Evolutionary conservation across 2,888 invertebrate genomes (phyloP).

Genomic region (Sarcophaga carnaria): DNA sequence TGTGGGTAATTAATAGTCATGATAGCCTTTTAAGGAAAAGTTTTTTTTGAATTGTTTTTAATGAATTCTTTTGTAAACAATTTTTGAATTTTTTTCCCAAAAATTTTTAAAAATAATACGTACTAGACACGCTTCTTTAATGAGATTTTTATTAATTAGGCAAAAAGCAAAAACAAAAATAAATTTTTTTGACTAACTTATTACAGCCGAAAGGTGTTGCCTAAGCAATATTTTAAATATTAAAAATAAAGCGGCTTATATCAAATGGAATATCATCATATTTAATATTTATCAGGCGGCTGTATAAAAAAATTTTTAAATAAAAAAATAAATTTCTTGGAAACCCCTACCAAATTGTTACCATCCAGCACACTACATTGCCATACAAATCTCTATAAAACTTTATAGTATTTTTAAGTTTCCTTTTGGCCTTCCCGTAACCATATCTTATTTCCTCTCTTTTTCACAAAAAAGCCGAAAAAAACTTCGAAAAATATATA

Average conservation of each 20-base stretch:
- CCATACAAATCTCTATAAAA: not conserved
- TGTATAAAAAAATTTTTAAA: not conserved
- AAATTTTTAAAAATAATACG: not conserved
- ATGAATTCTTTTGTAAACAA: not conserved
- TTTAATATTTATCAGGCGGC: not conserved
- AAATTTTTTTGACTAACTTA: not conserved
- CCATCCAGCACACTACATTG: not conserved
- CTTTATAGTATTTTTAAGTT: not conserved
- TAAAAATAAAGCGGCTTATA: conserved; percentile 44
- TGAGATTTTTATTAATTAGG: conserved; percentile 38
- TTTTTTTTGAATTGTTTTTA: not conserved
- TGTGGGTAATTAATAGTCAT: conserved; percentile 50
- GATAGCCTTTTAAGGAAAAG: not conserved
- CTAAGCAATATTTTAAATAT: conserved; percentile 36
- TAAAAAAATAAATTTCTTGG: not conserved
- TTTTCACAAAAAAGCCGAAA: not conserved
- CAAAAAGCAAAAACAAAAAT: not conserved
- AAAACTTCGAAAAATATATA: conserved; percentile 2
- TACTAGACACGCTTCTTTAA: not conserved
- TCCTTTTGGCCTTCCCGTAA: conserved; percentile 42
- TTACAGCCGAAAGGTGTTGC: conserved; percentile 50
- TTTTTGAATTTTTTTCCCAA: not conserved
- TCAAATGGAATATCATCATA: conserved; percentile 26
- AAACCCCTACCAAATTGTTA: not conserved
- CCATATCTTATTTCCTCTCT: conserved; percentile 61